These are phyloP conservation scores for Clostera curtula DNA, from an alignment of 2,888 invertebrate genomes.

Conservation along the genomic window DNA sequence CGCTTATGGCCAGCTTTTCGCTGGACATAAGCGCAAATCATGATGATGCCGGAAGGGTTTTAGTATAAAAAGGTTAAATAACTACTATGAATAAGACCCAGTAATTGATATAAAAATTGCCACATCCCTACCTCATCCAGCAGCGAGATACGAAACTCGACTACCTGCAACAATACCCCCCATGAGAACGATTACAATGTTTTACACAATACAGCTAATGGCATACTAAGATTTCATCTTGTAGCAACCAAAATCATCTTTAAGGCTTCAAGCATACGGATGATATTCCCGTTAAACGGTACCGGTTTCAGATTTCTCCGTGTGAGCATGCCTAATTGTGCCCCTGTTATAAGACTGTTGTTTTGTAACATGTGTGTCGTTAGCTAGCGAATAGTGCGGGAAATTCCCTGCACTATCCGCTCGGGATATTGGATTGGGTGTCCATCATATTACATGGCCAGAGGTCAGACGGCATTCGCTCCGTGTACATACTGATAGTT, in stretches of 20 bases:
- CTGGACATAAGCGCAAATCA: no score
- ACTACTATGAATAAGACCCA: no score
- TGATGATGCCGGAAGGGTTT: no score
- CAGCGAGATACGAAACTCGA: conserved; percentile 18
- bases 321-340: conserved; percentile 19
- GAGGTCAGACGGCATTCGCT: no score
- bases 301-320: conserved; percentile 18
- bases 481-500: no score
- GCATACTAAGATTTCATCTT: conserved; percentile 19
- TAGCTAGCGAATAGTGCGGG: no score
- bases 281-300: conserved; percentile 7
- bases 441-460: no score
- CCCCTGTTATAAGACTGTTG: conserved; percentile 12
- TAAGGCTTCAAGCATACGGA: conserved; percentile 7
- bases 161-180: conserved; percentile 19
- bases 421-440: no score
- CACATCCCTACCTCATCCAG: conserved; percentile 12
- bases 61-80: no score
- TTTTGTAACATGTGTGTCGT: conserved; percentile 14
- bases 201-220: conserved; percentile 24
- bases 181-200: conserved; percentile 26
- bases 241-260: conserved; percentile 11
- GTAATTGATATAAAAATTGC: neutral
- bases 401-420: no score
- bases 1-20: no score